Base-by-base conservation (phyloP, 2,888 invertebrate genomes). In the Ormyrus labotus region DNA sequence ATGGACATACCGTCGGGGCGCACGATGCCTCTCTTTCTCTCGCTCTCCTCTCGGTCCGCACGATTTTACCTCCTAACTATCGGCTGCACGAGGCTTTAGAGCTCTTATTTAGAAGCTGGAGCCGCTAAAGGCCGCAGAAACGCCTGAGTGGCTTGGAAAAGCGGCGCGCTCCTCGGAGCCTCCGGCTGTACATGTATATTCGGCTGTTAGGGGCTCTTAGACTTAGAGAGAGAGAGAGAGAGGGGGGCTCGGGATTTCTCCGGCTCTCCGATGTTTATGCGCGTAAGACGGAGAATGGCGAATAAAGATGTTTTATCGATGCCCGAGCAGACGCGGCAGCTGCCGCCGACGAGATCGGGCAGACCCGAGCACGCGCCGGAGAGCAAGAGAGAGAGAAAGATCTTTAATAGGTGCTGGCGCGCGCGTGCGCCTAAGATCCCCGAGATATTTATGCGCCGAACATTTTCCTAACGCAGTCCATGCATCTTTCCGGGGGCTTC, bases 291-390 rank as follows among this genome's bases (percentile, higher is more conserved):
- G 70, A 77, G 77, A 78, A 71, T 64, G 58, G 64, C 72, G 72
- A 78, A 78, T 78, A 72, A 73, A 73, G 78, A 78, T 78, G 78
- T 73, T 73, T 78, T 78, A 78, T 73, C 78, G 72, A 53, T 10
- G 45, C 50, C 34, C 53, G 73, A 53, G 34, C 34, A 2, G 34
- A 34, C 53, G 53, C 34, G 8, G 67, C 34, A 34, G 34, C 34
- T 34, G 34, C 34, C 34, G 34, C 34, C 53, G 53, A 19, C 6
- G 67, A 34, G 51, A 63, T 11, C 45, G 63, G 6, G 34, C 34
- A 2, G 34, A 4, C 2, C 34, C 34, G 51, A 8, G 53, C 13
- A 50, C 4, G 50, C n/a, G 55, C 6, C 55, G 10, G 60, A 65
- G 55, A 48, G 64, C 11, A 11, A 13, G 55, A 13, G 63, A 50